A percentile compares a stretch with the other conserved stretches of the same genome.
Conservation (phyloP, 2,113 vertebrate genomes). For the Mus spicilegus region DNA sequence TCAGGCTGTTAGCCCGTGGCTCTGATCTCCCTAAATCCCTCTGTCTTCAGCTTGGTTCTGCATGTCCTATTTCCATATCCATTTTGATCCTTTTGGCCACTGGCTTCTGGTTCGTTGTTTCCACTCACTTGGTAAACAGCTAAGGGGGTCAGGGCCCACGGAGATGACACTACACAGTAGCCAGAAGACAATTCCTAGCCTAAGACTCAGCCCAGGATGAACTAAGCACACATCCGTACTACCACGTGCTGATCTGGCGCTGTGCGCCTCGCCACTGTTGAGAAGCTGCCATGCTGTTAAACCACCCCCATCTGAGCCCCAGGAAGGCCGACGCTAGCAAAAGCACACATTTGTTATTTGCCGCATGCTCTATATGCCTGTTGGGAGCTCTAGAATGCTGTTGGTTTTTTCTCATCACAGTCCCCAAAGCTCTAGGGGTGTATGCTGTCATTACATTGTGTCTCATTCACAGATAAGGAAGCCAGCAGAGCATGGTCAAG, state of each 20-base stretch:
- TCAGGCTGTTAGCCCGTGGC: background rate
- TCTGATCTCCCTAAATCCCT: slow-evolving; percentile 8
- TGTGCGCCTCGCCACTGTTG: background rate
- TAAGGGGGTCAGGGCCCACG: background rate
- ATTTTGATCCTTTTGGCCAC: background rate
- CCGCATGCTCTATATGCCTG: background rate
- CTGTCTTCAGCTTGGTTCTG: background rate
- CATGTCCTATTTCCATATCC: background rate
- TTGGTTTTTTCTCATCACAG: background rate
- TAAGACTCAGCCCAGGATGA: background rate
- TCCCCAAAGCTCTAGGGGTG: background rate
- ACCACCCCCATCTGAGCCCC: background rate
- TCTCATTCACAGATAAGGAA: slow-evolving; percentile 40
- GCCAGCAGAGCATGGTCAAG: background rate
- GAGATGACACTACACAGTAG: background rate
- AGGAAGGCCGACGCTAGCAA: background rate
- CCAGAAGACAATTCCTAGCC: background rate
- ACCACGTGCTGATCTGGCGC: background rate
- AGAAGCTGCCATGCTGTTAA: background rate
- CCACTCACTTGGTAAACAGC: slow-evolving; percentile 40
- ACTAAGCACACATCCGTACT: background rate
- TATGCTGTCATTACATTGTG: background rate
- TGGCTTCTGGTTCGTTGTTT: background rate
- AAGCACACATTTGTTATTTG: background rate
- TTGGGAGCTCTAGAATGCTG: background rate